Evolutionary conservation across 2,797 vertebrate species (phyloP).

Genomic region (Ctenopoma kingsleyae): DNA sequence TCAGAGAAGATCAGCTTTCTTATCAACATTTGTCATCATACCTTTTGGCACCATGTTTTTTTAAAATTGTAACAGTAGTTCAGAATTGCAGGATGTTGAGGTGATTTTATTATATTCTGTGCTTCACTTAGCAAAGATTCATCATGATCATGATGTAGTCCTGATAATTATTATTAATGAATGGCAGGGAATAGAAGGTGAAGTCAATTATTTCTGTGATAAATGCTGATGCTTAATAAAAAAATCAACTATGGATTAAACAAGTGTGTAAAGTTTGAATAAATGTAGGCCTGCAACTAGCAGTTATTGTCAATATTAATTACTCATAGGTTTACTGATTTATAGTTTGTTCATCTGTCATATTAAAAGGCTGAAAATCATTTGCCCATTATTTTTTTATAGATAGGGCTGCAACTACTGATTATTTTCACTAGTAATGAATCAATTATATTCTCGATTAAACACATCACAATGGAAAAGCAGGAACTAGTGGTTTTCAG

Average conservation of each 20-base stretch:
- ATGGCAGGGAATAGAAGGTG: no score
- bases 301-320: not conserved
- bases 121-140: not conserved
- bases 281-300: no score
- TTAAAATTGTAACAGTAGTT: not conserved
- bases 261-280: not conserved
- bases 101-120: not conserved
- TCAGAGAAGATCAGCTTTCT: not conserved
- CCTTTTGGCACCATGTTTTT: not conserved
- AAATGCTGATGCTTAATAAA: no score
- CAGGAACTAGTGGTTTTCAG: no score
- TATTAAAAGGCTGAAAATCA: not conserved
- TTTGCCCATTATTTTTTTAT: not conserved
- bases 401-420: not conserved
- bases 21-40: not conserved
- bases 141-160: not conserved
- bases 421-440: not conserved
- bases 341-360: not conserved
- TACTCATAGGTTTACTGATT: not conserved
- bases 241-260: no score
- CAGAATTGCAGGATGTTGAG: conserved; percentile 1
- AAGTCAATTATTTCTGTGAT: no score
- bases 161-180: not conserved
- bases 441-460: not conserved
- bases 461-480: no score